Percentiles rank a stretch among this genome's conserved stretches.
These are phyloP conservation scores for Myocastor coypus DNA, from an alignment of 2,113 vertebrate species.

Conservation along the genomic window DNA sequence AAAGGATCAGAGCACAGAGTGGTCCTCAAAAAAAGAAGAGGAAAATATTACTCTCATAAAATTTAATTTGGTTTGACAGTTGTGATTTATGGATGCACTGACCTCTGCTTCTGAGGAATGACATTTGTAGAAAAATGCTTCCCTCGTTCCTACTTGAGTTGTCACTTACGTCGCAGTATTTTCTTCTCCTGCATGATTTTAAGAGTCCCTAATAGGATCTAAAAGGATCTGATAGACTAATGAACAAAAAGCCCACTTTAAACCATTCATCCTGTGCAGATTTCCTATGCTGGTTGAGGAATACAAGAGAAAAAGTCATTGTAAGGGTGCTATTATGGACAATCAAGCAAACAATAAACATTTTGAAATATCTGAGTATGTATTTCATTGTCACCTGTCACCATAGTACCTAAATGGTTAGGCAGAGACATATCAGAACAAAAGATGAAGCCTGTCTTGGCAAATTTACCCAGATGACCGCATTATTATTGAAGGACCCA, in stretches of 20 bases:
- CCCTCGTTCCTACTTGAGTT: background rate
- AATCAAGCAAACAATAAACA: slow-evolving; percentile 19
- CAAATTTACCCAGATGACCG: background rate
- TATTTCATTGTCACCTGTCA: background rate
- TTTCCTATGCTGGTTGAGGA: background rate
- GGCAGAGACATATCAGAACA: background rate
- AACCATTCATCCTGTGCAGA: background rate
- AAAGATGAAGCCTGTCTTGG: background rate
- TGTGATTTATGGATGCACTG: background rate
- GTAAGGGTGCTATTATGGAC: background rate
- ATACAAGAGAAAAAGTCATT: background rate
- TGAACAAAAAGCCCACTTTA: background rate
- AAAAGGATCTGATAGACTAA: background rate
- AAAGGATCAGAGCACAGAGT: background rate
- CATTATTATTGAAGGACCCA: background rate
- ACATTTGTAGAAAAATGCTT: background rate
- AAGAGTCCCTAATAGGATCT: background rate
- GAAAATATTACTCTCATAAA: background rate
- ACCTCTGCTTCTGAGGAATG: slow-evolving; percentile 34
- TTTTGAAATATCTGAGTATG: background rate
- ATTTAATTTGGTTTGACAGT: background rate
- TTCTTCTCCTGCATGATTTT: background rate
- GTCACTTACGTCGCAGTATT: background rate
- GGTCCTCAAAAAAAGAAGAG: background rate
- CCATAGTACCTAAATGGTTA: background rate